phyloP scores from a whole-genome alignment of 2,888 invertebrate species.

The Drosophila algonquin region DNA sequence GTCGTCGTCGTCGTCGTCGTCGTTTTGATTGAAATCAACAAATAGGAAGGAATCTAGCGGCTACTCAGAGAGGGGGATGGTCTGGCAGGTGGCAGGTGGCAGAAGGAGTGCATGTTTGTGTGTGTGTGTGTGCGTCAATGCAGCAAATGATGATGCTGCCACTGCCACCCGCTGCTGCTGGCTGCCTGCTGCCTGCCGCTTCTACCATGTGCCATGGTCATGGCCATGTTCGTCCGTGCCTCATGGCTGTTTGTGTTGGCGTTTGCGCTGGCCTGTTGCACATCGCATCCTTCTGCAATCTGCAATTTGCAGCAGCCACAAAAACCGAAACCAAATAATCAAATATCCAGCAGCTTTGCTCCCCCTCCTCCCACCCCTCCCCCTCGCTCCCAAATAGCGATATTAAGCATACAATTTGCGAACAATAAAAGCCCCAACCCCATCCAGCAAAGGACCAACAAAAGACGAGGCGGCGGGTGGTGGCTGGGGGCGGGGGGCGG shows the following conservation, averaged over 20 bases:
- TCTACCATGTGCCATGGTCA: slow-evolving; percentile 39
- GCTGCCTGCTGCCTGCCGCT: slow-evolving; percentile 3
- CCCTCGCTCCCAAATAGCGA: background rate
- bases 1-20: background rate
- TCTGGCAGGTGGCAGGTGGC: background rate
- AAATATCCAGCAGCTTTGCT: background rate
- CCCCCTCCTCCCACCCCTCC: background rate
- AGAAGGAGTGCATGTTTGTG: background rate
- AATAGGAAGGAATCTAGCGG: slow-evolving; percentile 31
- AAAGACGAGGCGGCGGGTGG: background rate
- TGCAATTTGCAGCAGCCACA: slow-evolving; percentile 5
- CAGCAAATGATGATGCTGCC: slow-evolving; percentile 12
- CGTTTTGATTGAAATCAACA: slow-evolving; percentile 59
- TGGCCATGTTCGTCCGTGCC: slow-evolving; percentile 22
- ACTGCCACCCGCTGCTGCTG: slow-evolving; percentile 6
- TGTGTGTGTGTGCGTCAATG: slow-evolving; percentile 44
- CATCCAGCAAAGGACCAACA: background rate
- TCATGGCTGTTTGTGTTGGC: slow-evolving; percentile 9
- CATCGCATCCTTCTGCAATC: slow-evolving; percentile 29
- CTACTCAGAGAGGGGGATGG: background rate
- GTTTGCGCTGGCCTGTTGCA: slow-evolving; percentile 42
- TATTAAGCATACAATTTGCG: slow-evolving; percentile 13
- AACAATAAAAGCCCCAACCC: background rate
- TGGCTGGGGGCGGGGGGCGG: no score
- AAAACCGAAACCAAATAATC: slow-evolving; percentile 11